Evolutionary conservation across 2,888 invertebrate species (phyloP).

Genomic region (Drosophila koepferae): DNA sequence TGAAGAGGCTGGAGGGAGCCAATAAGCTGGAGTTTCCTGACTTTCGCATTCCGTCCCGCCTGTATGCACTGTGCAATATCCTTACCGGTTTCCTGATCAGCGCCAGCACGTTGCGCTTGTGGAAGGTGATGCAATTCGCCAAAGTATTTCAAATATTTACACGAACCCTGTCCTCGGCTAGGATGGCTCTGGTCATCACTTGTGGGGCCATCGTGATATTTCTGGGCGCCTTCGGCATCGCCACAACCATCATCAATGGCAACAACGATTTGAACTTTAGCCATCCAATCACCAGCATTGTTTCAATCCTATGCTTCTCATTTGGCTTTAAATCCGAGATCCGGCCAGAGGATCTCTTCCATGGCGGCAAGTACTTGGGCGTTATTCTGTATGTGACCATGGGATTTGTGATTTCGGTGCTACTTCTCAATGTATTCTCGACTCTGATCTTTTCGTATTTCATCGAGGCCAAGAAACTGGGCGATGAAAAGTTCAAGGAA

Average conservation of each 20-base stretch:
- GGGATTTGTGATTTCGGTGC: constrained; percentile 69
- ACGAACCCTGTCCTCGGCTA: constrained; percentile 67
- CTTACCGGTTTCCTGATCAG: constrained; percentile 77
- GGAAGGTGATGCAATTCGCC: constrained; percentile 83
- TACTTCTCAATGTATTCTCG: constrained; percentile 81
- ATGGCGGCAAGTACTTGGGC: constrained; percentile 75
- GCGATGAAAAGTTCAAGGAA: constrained; percentile 5
- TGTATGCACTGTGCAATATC: constrained; percentile 55
- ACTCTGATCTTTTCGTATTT: constrained; percentile 72
- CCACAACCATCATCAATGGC: constrained; percentile 78
- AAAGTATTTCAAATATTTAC: constrained; percentile 78
- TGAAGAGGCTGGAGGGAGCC: constrained; percentile 59
- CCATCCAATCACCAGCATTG: constrained; percentile 56
- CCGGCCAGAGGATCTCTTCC: constrained; percentile 56
- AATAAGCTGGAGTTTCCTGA: constrained; percentile 77
- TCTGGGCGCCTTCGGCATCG: constrained; percentile 69
- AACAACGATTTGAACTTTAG: constrained; percentile 68
- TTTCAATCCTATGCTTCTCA: constrained; percentile 71
- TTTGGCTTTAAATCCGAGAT: constrained; percentile 72
- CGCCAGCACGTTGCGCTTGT: constrained; percentile 79
- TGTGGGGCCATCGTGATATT: constrained; percentile 66
- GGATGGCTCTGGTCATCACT: constrained; percentile 59
- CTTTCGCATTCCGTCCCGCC: constrained; percentile 70
- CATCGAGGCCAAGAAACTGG: constrained; percentile 40
- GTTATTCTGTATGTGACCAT: constrained; percentile 71